Base-by-base conservation (phyloP, 1,140 invertebrate species). In the Zaprionus davidi region DNA sequence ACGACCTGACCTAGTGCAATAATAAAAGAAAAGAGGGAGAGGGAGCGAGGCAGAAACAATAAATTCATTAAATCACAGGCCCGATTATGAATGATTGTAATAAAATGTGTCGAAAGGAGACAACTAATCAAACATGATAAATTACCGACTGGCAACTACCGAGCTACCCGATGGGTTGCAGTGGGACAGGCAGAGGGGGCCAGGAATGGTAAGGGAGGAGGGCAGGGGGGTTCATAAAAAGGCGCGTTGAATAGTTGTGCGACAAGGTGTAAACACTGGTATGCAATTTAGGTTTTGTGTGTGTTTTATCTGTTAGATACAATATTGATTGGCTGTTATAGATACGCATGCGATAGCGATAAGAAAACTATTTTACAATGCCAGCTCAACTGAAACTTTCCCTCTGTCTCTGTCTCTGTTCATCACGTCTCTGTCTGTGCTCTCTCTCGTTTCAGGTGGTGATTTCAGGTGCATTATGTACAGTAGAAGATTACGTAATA, bases 401-500 rank as follows among this genome's bases (percentile, higher is more conserved):
- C 56, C 51, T 36, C 22, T 69, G 34, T 24, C 55, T 22, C 46
- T 46, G 6, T 3, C 9, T 34, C 9, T 34, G 44, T 15, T 24
- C 11, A 17, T 17, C 46, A 56, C 26, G 15, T 51, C 20, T 49
- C 31, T 56, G 15, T 20, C 13, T 59, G 12, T 22, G 34, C 31
- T 65, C 17, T 64, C 44, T 62, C 11, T 17, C 13, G 2, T 90
- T 91, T 26, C 73, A 92, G 91, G 91, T 92, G 91, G 91, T 92
- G 91, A 92, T 92, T 92, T 92, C 91, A 90, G 91, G 91, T 92
- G 91, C 91, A 92, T 92, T 92, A 92, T 92, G 91, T 92, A 92
- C 90, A 92, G 90, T 77, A 92, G 91, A 92, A 91, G 91, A 92
- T 91, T 92, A 91, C 87, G 91, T 92, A 92, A 92, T 92, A 92